Evolutionary conservation across 2,797 vertebrate species (phyloP).

Genomic region (Botia almorhae): DNA sequence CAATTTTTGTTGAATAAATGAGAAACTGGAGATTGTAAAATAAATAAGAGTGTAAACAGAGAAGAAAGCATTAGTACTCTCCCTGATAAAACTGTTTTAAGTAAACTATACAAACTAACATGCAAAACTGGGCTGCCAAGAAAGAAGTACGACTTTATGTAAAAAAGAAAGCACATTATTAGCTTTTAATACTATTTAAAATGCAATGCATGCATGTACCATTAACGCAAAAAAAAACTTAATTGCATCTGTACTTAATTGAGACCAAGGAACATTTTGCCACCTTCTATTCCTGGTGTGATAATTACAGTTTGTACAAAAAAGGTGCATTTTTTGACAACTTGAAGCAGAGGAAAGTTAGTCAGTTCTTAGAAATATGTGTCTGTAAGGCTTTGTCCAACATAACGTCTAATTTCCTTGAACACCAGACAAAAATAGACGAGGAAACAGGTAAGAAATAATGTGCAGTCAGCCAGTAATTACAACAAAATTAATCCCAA

Average conservation of each 20-base stretch:
- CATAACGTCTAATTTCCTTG: background rate
- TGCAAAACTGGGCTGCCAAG: slow-evolving; percentile 6
- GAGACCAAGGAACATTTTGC: background rate
- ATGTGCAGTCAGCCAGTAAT: background rate
- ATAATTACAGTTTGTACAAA: background rate
- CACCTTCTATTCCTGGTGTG: background rate
- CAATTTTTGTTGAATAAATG: slow-evolving; percentile 1
- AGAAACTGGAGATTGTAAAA: background rate
- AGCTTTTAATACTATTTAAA: slow-evolving; percentile 31
- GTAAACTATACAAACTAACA: background rate
- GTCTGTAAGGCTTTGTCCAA: background rate
- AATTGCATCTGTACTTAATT: slow-evolving; percentile 6
- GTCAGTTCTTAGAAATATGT: background rate
- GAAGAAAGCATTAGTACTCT: background rate
- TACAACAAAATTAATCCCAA: background rate
- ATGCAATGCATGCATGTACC: background rate
- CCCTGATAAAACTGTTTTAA: background rate
- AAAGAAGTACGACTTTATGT: background rate
- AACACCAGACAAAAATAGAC: background rate
- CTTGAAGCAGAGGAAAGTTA: background rate
- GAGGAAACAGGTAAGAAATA: background rate
- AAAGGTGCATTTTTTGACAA: background rate
- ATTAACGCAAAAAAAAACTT: background rate
- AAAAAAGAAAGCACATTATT: slow-evolving; percentile 31
- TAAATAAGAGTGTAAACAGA: background rate